Base-by-base conservation (phyloP, 30 jellyfish, hydroid and myxozoan genomes). In the Catostylus mosaicus region DNA sequence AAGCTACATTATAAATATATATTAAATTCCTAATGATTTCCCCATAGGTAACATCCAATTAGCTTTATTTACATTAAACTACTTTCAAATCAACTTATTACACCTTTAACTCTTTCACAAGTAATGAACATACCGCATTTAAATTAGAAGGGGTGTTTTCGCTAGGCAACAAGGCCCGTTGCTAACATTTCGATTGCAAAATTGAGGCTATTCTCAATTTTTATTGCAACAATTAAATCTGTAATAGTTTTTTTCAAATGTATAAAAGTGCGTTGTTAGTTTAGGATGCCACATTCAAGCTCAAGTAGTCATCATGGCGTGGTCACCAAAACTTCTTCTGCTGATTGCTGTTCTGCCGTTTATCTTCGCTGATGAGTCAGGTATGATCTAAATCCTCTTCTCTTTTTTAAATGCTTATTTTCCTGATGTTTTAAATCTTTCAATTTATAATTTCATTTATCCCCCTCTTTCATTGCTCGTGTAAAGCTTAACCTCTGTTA, bases 321-420 rank as follows among this genome's bases (percentile, higher is more conserved):
- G 72, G 84, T 52, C 57, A 20, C n/a, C n/a, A 20, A 29, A 33
- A 37, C 65, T 43, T 1, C 57, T 51, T 23, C 54, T 75, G 26
- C 47, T 75, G 22, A 64, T 46, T 16, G 75, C 57, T 48, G 64
- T 75, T 18, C 40, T 52, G 75, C 86, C 75, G 18, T 31, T 75
- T 34, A 75, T 75, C 57, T 56, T 52, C 16, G 86, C 86, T 11
- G 86, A 75, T 9, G 75, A 73, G 0, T 30, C 71, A 30, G 84
- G 84, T 73, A 33, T 0, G 71, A 9, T 46, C n/a, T n/a, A n/a
- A n/a, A n/a, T n/a, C n/a, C n/a, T n/a, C 22, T 29, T 67, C 3
- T 3, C 36, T 8, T 69, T 73, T 38, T 14, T 38, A 26, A 9
- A 29, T 23, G 27, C 22, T 73, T 23, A 16, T 73, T 26, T 73